Evolutionary conservation across 2,113 vertebrate genomes (phyloP).

Genomic region (Chrysochloris asiatica): DNA sequence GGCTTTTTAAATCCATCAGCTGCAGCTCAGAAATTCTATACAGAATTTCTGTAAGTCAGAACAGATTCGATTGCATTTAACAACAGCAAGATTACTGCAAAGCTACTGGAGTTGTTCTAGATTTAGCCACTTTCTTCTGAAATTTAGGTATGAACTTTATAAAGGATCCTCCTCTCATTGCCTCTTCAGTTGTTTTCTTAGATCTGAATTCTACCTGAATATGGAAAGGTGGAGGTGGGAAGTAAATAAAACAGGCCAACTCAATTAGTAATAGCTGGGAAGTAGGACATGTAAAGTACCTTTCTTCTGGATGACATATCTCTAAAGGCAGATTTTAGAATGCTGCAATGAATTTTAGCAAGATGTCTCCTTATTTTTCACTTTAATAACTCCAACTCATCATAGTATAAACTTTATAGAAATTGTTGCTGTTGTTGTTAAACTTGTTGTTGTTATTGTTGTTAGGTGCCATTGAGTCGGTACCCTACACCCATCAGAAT

Average conservation of each 20-base stretch:
- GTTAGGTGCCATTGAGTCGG: no score
- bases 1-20: no score
- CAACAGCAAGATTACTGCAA: no score
- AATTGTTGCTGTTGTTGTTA: no score
- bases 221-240: neutral
- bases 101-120: neutral
- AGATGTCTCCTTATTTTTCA: neutral
- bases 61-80: no score
- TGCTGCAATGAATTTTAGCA: neutral
- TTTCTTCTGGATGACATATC: neutral
- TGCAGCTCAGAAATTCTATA: no score
- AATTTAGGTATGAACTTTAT: neutral
- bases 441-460: no score
- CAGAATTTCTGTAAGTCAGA: no score
- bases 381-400: neutral
- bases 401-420: neutral
- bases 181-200: neutral
- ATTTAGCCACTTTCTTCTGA: neutral
- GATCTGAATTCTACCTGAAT: neutral
- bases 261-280: neutral
- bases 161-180: neutral
- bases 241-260: neutral
- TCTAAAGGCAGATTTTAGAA: neutral
- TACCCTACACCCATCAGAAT: no score
- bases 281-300: neutral